Evolutionary conservation across 2,888 invertebrate genomes (phyloP).

Genomic region (Hybos culiciformis): DNA sequence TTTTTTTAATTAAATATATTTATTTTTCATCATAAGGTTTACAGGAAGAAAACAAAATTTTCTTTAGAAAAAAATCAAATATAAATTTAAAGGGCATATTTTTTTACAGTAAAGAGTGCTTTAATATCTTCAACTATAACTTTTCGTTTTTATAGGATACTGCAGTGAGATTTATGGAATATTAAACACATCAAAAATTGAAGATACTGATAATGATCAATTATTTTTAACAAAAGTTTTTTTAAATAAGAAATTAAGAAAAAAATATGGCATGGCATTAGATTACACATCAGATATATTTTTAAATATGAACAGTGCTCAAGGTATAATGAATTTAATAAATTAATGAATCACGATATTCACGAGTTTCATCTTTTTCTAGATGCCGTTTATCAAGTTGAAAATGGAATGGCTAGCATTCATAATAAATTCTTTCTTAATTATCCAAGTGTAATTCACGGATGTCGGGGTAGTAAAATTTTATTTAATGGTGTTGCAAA

Average conservation of each 20-base stretch:
- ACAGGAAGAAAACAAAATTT: no score
- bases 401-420: constrained; percentile 50
- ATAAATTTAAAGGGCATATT: no score
- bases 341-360: constrained; percentile 9
- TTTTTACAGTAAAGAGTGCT: no score
- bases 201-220: no score
- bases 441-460: constrained; percentile 77
- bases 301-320: constrained; percentile 85
- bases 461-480: constrained; percentile 80
- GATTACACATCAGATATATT: constrained; percentile 85
- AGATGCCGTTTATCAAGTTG: constrained; percentile 55
- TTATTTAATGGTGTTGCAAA: constrained; percentile 78
- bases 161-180: no score
- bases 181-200: no score
- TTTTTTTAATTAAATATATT: no score
- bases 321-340: constrained; percentile 4
- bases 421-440: constrained; percentile 69
- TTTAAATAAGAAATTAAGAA: constrained; percentile 57
- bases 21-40: no score
- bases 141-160: no score
- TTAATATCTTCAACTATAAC: no score
- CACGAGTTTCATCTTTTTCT: constrained; percentile 53
- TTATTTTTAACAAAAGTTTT: constrained; percentile 81
- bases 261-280: constrained; percentile 60
- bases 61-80: no score